Conservation (phyloP, 2,113 vertebrate genomes). For the Oreochromis tanganicae region DNA sequence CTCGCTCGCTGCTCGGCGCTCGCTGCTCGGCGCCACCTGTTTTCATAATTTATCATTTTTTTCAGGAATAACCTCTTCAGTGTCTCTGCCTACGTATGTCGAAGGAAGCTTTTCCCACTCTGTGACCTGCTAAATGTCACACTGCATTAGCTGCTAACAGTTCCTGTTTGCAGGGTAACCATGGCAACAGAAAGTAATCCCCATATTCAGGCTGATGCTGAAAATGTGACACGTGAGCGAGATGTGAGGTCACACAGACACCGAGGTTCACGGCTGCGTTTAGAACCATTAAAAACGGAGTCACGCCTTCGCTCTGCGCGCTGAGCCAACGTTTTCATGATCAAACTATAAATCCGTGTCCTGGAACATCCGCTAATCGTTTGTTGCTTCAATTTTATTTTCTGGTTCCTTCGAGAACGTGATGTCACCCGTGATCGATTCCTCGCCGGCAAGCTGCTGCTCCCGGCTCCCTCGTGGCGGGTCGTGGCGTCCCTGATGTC, state of each 20-base stretch:
- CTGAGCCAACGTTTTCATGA: background rate
- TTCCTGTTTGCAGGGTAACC: conserved; percentile 5
- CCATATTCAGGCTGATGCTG: background rate
- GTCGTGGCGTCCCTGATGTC: background rate
- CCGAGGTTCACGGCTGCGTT: background rate
- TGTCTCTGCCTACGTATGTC: background rate
- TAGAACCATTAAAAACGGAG: background rate
- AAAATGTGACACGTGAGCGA: background rate
- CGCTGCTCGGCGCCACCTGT: background rate
- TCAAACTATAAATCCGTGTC: background rate
- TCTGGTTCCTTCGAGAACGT: background rate
- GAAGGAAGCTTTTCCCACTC: background rate
- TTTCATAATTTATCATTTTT: background rate
- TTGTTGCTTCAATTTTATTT: background rate
- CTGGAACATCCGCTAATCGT: background rate
- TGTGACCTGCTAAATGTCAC: background rate
- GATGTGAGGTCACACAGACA: background rate
- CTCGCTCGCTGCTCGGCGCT: fast-evolving
- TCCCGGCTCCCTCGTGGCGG: background rate
- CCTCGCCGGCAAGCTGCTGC: background rate
- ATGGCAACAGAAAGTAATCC: background rate
- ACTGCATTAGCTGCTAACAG: background rate
- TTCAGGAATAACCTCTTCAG: background rate
- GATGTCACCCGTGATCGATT: background rate
- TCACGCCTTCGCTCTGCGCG: background rate